phyloP scores from a whole-genome alignment of 2,797 vertebrate species.

The Halcyon leucocephala region DNA sequence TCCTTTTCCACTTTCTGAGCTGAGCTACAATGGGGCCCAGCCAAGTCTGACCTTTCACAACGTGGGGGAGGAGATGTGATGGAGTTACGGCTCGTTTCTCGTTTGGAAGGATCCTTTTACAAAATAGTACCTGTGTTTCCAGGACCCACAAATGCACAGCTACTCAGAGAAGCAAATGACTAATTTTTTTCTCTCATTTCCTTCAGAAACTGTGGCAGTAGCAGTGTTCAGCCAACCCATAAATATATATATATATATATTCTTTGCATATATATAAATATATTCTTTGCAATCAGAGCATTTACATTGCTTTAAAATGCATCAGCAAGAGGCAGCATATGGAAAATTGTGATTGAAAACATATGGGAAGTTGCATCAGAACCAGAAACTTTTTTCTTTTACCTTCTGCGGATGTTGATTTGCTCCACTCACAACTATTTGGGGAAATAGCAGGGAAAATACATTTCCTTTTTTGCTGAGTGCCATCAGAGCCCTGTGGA shows the following conservation, averaged over 20 bases:
- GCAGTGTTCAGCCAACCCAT: not conserved
- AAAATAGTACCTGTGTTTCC: not conserved
- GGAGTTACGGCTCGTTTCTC: not conserved
- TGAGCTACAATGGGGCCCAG: not conserved
- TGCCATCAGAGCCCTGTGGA: not conserved
- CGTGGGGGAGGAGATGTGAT: not conserved
- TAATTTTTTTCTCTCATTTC: not conserved
- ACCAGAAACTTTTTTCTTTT: not conserved
- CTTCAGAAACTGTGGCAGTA: not conserved
- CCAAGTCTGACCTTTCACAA: not conserved
- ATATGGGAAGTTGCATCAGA: slow-evolving; percentile 22
- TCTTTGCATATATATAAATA: not conserved
- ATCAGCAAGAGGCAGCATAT: not conserved
- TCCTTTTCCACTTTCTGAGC: slow-evolving; percentile 25
- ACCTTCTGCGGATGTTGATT: not conserved
- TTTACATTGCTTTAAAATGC: not conserved
- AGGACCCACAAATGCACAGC: not conserved
- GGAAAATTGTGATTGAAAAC: slow-evolving; percentile 24
- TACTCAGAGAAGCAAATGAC: not conserved
- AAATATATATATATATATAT: not conserved
- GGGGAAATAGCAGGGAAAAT: slow-evolving; percentile 34
- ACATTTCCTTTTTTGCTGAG: slow-evolving; percentile 17
- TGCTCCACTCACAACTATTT: not conserved
- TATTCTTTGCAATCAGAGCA: not conserved
- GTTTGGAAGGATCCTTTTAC: not conserved